phyloP scores from a whole-genome alignment of 92 coral and sea anemone genomes.

The Heliopora coerulea region DNA sequence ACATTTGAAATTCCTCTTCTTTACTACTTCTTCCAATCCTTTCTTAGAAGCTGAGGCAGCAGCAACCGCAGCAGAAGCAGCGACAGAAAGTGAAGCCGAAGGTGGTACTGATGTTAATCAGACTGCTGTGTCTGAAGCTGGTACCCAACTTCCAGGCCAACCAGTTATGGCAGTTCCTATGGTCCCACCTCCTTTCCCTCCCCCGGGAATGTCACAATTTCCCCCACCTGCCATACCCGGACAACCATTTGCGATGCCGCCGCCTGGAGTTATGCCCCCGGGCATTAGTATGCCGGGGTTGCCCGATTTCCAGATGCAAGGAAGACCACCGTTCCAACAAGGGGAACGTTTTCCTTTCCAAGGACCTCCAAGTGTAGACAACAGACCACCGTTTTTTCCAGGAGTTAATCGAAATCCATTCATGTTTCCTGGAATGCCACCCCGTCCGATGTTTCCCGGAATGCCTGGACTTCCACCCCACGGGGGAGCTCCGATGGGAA shows the following conservation, averaged over 20 bases:
- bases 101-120: constrained; percentile 25
- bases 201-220: constrained; percentile 29
- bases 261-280: constrained; percentile 24
- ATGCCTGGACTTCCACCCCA: constrained; percentile 15
- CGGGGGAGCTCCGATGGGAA: constrained; percentile 3
- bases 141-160: constrained; percentile 51
- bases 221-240: not conserved
- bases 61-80: not conserved
- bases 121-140: constrained; percentile 43
- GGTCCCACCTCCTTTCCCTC: constrained; percentile 46
- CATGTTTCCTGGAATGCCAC: constrained; percentile 47
- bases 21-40: no score
- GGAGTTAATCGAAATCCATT: constrained; percentile 7
- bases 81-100: not conserved
- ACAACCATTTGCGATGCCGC: constrained; percentile 20
- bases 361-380: constrained; percentile 49
- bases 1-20: no score
- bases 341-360: constrained; percentile 55
- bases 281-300: constrained; percentile 4
- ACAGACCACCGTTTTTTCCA: constrained; percentile 23
- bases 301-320: constrained; percentile 41
- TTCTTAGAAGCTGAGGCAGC: constrained; percentile 1
- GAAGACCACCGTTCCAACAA: constrained; percentile 43
- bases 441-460: constrained; percentile 22
- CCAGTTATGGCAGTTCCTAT: constrained; percentile 55